These are phyloP conservation scores for Conus ventricosus DNA, from an alignment of 1,140 invertebrate genomes.

Conservation along the genomic window DNA sequence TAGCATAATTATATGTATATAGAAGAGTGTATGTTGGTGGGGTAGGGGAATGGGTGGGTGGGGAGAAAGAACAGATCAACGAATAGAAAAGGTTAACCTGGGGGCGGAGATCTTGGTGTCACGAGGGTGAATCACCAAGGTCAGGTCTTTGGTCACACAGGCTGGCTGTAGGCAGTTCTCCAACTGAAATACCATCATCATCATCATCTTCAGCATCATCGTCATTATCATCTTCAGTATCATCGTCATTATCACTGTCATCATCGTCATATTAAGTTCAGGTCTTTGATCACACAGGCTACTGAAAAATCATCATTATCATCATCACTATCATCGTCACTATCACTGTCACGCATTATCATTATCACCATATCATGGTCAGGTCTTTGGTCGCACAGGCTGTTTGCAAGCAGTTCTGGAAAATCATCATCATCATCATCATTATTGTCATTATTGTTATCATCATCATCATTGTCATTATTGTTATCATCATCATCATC, in stretches of 20 bases:
- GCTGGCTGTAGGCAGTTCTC: slow-evolving; percentile 97
- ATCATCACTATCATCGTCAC: background rate
- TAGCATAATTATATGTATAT: no score
- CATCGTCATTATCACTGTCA: background rate
- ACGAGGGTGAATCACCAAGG: slow-evolving; percentile 96
- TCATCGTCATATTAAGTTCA: slow-evolving; percentile 70
- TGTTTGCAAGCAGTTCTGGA: no score
- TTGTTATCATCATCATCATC: background rate
- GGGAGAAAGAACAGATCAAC: no score
- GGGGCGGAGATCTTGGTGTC: slow-evolving; percentile 88
- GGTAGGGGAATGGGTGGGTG: no score
- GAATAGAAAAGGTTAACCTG: slow-evolving; percentile 61
- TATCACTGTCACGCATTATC: background rate
- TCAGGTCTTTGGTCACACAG: slow-evolving; percentile 98
- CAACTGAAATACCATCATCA: slow-evolving; percentile 80
- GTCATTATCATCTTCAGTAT: background rate
- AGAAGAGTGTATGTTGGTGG: no score
- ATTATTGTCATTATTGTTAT: background rate
- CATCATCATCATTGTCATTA: background rate
- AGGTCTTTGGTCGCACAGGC: no score
- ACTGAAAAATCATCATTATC: slow-evolving; percentile 68
- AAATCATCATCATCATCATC: background rate
- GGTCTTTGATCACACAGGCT: slow-evolving; percentile 98
- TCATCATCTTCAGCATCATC: background rate
- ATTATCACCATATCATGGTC: background rate